Evolutionary conservation across 2,888 invertebrate species (phyloP).

Genomic region (Sipunculus nudus): DNA sequence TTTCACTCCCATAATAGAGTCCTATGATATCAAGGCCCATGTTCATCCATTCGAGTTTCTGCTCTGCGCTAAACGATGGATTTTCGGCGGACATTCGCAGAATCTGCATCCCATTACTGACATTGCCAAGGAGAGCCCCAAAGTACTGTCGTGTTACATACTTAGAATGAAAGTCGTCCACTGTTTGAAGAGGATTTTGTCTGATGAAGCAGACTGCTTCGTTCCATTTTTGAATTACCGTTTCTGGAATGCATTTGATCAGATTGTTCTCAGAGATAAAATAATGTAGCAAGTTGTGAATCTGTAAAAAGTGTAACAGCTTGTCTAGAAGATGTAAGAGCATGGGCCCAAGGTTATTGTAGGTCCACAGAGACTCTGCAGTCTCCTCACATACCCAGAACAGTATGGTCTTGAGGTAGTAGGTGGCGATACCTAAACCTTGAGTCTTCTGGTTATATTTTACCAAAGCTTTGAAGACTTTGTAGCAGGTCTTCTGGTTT

Average conservation of each 20-base stretch:
- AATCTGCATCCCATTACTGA: too few relatives aligned
- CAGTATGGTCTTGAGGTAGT: constrained; percentile 43
- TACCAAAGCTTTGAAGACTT: constrained; percentile 39
- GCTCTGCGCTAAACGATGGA: too few relatives aligned
- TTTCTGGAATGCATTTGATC: constrained; percentile 30
- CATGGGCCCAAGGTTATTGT: constrained; percentile 37
- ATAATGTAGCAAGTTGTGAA: constrained; percentile 43
- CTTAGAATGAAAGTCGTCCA: too few relatives aligned
- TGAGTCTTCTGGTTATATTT: constrained; percentile 33
- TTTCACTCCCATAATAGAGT: too few relatives aligned
- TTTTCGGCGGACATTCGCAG: too few relatives aligned
- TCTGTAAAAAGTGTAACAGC: constrained; percentile 36
- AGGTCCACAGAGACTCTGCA: constrained; percentile 42
- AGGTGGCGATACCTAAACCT: constrained; percentile 28
- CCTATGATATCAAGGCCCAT: too few relatives aligned
- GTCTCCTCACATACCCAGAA: constrained; percentile 46
- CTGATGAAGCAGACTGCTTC: too few relatives aligned
- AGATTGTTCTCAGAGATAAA: constrained; percentile 47
- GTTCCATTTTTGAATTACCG: too few relatives aligned
- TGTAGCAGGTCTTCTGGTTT: constrained; percentile 44
- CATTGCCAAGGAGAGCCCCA: too few relatives aligned
- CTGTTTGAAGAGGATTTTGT: too few relatives aligned
- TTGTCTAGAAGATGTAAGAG: constrained; percentile 42
- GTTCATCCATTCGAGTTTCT: too few relatives aligned
- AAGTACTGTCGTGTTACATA: too few relatives aligned